These are phyloP conservation scores for Grammomys dolichurus DNA, from an alignment of 2,113 vertebrate species.

Conservation along the genomic window DNA sequence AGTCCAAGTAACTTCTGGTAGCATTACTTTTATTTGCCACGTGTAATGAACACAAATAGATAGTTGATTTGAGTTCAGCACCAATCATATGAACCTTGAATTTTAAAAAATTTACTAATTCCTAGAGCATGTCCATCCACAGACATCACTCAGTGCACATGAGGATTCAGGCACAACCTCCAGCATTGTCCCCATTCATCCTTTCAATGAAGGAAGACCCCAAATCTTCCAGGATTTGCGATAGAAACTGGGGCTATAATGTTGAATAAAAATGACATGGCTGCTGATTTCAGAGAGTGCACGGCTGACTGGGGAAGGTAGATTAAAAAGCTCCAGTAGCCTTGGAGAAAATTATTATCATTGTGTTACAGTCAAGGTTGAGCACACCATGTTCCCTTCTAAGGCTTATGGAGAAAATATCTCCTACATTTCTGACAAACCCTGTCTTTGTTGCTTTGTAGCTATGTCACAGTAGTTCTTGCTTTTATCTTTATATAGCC, in stretches of 20 bases:
- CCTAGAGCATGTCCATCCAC: not conserved
- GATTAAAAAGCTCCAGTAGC: not conserved
- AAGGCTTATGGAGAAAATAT: not conserved
- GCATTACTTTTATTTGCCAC: not conserved
- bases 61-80: not conserved
- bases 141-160: not conserved
- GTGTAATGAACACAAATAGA: not conserved
- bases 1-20: not conserved
- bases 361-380: not conserved
- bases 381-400: not conserved
- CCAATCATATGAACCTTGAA: not conserved
- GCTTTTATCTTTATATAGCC: not conserved
- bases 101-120: not conserved
- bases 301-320: not conserved
- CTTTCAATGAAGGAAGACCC: not conserved
- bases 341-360: constrained; percentile 14
- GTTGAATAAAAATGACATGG: not conserved
- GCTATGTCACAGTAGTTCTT: not conserved
- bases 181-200: not conserved
- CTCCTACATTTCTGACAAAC: not conserved
- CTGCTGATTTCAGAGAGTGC: not conserved
- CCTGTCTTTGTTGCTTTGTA: not conserved
- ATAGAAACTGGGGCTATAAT: not conserved
- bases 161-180: not conserved
- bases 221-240: not conserved